Evolutionary conservation across 2,113 vertebrate species (phyloP).

Genomic region (Jaculus jaculus): DNA sequence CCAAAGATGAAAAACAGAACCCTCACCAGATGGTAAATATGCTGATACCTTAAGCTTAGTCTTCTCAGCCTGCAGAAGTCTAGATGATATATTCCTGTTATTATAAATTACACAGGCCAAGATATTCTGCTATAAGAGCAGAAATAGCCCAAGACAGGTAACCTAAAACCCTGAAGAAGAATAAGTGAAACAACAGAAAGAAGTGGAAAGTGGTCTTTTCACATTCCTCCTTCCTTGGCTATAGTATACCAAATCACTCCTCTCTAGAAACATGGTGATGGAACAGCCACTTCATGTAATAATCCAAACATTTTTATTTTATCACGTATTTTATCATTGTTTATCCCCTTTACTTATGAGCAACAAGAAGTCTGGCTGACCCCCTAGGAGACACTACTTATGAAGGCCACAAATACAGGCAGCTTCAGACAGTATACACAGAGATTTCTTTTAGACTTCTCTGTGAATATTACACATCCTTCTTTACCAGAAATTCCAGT

Average conservation of each 20-base stretch:
- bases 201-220: background rate
- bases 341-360: background rate
- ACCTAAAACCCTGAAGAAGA: background rate
- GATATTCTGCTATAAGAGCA: background rate
- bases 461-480: background rate
- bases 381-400: background rate
- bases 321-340: background rate
- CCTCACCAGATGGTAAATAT: background rate
- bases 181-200: background rate
- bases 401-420: background rate
- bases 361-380: background rate
- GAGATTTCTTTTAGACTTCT: background rate
- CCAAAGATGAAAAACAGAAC: background rate
- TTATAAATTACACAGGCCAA: background rate
- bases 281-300: background rate
- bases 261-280: background rate
- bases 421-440: background rate
- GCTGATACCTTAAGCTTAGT: background rate
- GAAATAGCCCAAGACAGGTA: background rate
- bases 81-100: background rate
- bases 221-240: background rate
- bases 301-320: background rate
- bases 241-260: too few species aligned
- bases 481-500: background rate
- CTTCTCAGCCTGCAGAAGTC: background rate